Evolutionary conservation across 2,797 vertebrate genomes (phyloP).

Genomic region (Diplodus sargus): DNA sequence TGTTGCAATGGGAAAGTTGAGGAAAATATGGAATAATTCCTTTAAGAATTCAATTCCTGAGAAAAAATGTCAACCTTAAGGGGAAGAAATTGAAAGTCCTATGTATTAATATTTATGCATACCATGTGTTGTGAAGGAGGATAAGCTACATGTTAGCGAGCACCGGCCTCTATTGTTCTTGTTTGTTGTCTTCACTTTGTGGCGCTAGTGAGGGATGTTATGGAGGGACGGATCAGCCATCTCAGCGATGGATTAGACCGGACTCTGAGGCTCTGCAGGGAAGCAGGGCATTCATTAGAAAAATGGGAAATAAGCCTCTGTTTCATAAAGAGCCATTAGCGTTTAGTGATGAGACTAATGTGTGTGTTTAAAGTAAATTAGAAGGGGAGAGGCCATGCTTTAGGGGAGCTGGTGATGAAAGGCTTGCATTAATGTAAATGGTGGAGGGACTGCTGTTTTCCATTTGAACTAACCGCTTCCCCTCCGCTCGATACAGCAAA

Average conservation of each 20-base stretch:
- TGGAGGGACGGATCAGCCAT: conserved; percentile 63
- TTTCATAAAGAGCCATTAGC: conserved; percentile 90
- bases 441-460: conserved; percentile 91
- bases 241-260: conserved; percentile 63
- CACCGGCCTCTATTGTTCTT: conserved; percentile 51
- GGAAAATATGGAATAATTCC: background rate
- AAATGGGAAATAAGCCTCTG: conserved; percentile 81
- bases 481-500: conserved; percentile 63
- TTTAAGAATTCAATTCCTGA: background rate
- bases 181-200: conserved; percentile 62
- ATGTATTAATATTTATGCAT: background rate
- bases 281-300: conserved; percentile 75
- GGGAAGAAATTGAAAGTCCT: background rate
- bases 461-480: conserved; percentile 90
- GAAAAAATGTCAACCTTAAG: background rate
- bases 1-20: background rate
- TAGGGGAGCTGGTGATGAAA: conserved; percentile 96
- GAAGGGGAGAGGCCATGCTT: conserved; percentile 92
- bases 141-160: conserved; percentile 35
- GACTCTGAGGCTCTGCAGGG: conserved; percentile 70
- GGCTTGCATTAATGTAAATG: conserved; percentile 91
- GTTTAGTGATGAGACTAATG: conserved; percentile 96
- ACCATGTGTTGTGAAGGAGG: conserved; percentile 27
- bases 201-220: conserved; percentile 41
- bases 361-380: conserved; percentile 96